Percentiles rank a stretch among this genome's conserved stretches.
phyloP scores from a whole-genome alignment of 2,797 vertebrate genomes.

The Sebastes cheni region DNA sequence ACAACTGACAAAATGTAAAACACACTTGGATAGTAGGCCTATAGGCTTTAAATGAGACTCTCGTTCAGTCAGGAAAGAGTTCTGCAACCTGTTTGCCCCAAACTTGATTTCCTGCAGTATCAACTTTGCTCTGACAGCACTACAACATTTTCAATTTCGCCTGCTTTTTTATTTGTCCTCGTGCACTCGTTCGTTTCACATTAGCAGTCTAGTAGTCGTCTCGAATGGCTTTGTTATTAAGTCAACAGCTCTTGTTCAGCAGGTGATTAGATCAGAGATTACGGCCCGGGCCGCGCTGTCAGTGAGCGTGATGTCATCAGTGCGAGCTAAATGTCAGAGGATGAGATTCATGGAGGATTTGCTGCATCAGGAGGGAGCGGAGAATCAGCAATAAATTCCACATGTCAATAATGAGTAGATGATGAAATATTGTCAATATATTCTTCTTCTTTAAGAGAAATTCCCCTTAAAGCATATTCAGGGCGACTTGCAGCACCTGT shows the following conservation, averaged over 20 bases:
- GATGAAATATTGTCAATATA: conserved; percentile 2
- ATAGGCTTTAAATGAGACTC: background rate
- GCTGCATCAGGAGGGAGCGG: conserved; percentile 38
- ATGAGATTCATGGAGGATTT: conserved; percentile 47
- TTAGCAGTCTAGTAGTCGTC: conserved; percentile 45
- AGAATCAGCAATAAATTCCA: conserved; percentile 27
- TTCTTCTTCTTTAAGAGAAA: background rate
- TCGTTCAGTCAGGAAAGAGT: background rate
- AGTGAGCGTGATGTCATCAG: conserved; percentile 53
- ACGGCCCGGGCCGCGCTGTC: conserved; percentile 41
- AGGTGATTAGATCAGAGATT: conserved; percentile 70
- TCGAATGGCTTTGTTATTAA: conserved; percentile 58
- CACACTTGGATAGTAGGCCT: background rate
- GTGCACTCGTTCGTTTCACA: conserved; percentile 40
- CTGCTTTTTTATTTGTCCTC: conserved; percentile 44
- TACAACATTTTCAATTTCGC: conserved; percentile 28
- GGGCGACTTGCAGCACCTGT: conserved; percentile 52
- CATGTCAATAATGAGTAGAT: conserved; percentile 31
- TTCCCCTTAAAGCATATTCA: conserved; percentile 23
- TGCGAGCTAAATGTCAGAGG: conserved; percentile 61
- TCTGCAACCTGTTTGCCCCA: background rate
- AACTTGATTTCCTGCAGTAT: conserved; percentile 15
- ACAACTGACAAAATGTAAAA: background rate
- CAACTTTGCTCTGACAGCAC: background rate
- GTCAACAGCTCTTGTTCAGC: conserved; percentile 67